Evolutionary conservation across 30 jellyfish, hydroid and myxozoan genomes (phyloP).

Genomic region (Pelagia noctiluca): DNA sequence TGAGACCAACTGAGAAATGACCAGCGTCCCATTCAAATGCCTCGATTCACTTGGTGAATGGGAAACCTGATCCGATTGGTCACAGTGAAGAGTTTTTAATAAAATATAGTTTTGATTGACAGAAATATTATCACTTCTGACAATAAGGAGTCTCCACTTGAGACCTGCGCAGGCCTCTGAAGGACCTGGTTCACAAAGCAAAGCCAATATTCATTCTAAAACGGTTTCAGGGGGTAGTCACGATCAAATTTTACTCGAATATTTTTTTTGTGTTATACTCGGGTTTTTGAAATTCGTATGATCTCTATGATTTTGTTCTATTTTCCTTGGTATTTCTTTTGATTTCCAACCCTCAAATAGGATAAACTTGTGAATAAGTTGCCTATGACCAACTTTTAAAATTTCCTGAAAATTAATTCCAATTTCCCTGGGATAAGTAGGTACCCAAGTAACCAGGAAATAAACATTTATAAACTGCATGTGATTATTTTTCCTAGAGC

Average conservation of each 20-base stretch:
- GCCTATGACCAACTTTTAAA: no score
- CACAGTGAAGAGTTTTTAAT: conserved; percentile 5
- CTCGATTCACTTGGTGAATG: conserved; percentile 73
- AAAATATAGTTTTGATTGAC: conserved; percentile 66
- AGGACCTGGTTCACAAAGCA: conserved; percentile 59
- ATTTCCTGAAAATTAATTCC: no score
- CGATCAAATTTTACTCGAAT: neutral
- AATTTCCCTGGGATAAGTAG: no score
- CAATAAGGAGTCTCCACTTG: conserved; percentile 60
- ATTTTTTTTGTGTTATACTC: neutral
- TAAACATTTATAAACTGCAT: no score
- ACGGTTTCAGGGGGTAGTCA: conserved; percentile 38
- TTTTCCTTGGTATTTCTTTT: no score
- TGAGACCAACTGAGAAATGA: neutral
- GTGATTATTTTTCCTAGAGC: no score
- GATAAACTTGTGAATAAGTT: no score
- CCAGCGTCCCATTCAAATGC: conserved; percentile 54
- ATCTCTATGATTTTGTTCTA: no score
- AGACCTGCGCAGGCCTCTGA: conserved; percentile 14
- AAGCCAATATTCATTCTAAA: neutral
- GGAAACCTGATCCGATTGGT: conserved; percentile 67
- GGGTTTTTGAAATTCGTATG: no score
- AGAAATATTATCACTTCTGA: conserved; percentile 69
- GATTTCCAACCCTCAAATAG: no score
- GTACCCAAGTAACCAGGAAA: no score